Base-by-base conservation (phyloP, 2,888 invertebrate species). In the Loripinus fragilis region DNA sequence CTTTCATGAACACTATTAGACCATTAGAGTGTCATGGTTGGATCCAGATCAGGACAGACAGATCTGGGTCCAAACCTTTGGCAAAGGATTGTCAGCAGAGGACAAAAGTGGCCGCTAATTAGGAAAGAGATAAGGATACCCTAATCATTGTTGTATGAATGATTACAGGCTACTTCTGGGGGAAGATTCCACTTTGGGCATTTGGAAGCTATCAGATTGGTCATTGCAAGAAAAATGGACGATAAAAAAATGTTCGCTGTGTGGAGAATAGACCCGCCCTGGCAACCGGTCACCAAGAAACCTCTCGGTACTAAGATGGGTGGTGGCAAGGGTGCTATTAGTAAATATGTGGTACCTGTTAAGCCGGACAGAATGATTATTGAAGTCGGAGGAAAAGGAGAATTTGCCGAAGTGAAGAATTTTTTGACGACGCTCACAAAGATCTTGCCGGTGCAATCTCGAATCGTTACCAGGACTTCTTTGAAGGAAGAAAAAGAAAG, bases 331-430 rank as follows among this genome's bases (percentile, higher is more conserved):
- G 98, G 97, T 10, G 95, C 96, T 0, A 98, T 99, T 77, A 96
- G 98, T 92, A 97, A 98, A 93, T 99, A 98, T 93, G 97, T 97
- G 0, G 98, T 98, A 0, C 99, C 99, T 0, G 94, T 99, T 2
- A 98, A 96, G 94, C 95, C 96, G 41, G 97, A 97, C 64, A 95
- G 99, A 88, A 96, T 99, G 30, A 97, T 99, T 78, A 83, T 99
- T 0, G 99, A 99, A 95, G 93, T 99, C 67, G 99, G 96, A 35
- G 99, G 99, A 45, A 95, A 96, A 92, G 96, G 97, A 90, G 97
- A 98, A 93, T 98, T 96, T 94, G 94, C 92, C 48, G 94, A 95
- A 88, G 94, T 95, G 10, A 65, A 90, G 74, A 87, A 85, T 25
- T 81, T 92, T 66, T 87, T 95, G 93, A 64, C 95, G 95, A 93